Conservation (phyloP, 2,888 invertebrate genomes). For the Coelopa pilipes region DNA sequence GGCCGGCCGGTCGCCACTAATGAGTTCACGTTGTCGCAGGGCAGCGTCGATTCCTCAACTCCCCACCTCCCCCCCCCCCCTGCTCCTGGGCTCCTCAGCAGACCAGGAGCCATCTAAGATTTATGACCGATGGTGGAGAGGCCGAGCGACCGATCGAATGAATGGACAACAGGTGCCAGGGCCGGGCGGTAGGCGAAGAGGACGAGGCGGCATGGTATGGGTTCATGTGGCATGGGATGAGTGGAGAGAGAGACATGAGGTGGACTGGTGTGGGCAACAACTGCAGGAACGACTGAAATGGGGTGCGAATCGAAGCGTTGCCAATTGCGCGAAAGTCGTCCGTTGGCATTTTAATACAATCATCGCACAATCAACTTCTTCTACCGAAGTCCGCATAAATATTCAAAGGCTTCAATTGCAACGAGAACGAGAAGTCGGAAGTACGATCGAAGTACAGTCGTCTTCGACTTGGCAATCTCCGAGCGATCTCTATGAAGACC, state of each 20-base stretch:
- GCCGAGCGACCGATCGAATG: constrained; percentile 24
- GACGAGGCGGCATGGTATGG: background rate
- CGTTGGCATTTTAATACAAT: too few species aligned
- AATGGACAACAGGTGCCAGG: constrained; percentile 21
- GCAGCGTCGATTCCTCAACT: too few species aligned
- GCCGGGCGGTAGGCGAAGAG: constrained; percentile 25
- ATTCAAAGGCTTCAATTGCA: background rate
- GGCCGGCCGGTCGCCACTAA: constrained; percentile 1
- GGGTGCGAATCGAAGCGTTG: constrained; percentile 47
- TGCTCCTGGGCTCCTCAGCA: too few species aligned
- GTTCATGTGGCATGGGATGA: background rate
- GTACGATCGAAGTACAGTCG: too few species aligned
- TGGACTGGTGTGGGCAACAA: constrained; percentile 3
- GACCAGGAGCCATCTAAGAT: constrained; percentile 16
- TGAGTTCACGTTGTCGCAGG: background rate
- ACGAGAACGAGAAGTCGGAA: background rate
- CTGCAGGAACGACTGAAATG: constrained; percentile 36
- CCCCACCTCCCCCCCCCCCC: too few species aligned
- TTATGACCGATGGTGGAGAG: constrained; percentile 10
- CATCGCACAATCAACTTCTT: too few species aligned
- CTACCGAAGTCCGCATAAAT: too few species aligned
- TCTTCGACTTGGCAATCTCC: too few species aligned
- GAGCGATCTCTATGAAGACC: too few species aligned
- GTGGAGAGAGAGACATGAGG: background rate
- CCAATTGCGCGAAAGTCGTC: constrained; percentile 39